Base-by-base conservation (phyloP, 2,888 invertebrate genomes). In the Pachymerium ferrugineum region DNA sequence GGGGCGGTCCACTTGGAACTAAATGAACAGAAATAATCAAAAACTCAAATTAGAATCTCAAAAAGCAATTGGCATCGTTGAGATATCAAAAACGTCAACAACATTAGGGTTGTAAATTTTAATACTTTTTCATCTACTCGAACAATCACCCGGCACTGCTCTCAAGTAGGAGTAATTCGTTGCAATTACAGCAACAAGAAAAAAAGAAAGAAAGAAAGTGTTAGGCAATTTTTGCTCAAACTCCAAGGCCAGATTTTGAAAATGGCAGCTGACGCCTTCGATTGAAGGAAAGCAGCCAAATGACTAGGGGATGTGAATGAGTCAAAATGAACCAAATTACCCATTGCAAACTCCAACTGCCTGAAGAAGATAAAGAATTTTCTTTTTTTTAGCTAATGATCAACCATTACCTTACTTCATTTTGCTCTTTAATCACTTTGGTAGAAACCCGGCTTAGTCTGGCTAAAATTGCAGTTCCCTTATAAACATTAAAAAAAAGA, bases 1-100 rank as follows among this genome's bases (percentile, higher is more conserved):
- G 85, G 0, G 91, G 91, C 0, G 90, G 87, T 78, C 90, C 91
- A 0, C 89, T 88, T 4, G 91, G 91, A 30, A 89, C 89, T 88
- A 83, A 31, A 70, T 22, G 12, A n/a, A 33, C 16, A n/a, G 3
- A 70, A 70, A 70, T 19, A n/a, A n/a, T 22, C 19, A 19, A 19
- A 54, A 54, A 19, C 22, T 54, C 19, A 54, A 22, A 1, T 1
- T 10, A n/a, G n/a, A n/a, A n/a, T n/a, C n/a, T n/a, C n/a, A n/a
- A n/a, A n/a, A n/a, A n/a, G n/a, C n/a, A n/a, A n/a, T n/a, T n/a
- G n/a, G n/a, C n/a, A n/a, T n/a, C n/a, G n/a, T n/a, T n/a, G n/a
- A n/a, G n/a, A n/a, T n/a, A n/a, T n/a, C n/a, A n/a, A n/a, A n/a
- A n/a, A n/a, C n/a, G n/a, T n/a, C n/a, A n/a, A n/a, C n/a, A n/a